Evolutionary conservation across 2,113 vertebrate species (phyloP).

Genomic region (Cyphomyrus discorhynchus): DNA sequence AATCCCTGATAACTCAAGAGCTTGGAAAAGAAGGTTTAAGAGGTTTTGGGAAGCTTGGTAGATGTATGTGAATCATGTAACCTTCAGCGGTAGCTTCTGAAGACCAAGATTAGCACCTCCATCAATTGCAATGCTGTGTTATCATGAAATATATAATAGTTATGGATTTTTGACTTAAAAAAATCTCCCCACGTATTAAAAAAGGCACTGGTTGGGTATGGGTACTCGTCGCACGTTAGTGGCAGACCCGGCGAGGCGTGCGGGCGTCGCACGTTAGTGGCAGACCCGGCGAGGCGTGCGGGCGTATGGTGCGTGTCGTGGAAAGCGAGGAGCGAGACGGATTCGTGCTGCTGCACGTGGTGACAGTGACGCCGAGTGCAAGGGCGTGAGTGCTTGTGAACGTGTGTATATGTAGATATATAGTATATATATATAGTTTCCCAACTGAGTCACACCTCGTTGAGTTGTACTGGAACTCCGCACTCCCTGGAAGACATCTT

Average conservation of each 20-base stretch:
- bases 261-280: slow-evolving; percentile 18
- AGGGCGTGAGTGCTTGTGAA: neutral
- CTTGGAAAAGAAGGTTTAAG: neutral
- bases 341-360: slow-evolving; percentile 1
- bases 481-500: neutral
- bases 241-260: slow-evolving; percentile 18
- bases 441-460: neutral
- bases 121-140: neutral
- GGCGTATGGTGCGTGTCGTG: slow-evolving; percentile 25
- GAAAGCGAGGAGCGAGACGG: slow-evolving; percentile 19
- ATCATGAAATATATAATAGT: neutral
- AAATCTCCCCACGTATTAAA: neutral
- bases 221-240: neutral
- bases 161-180: neutral
- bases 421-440: neutral
- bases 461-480: neutral
- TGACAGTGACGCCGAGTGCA: slow-evolving; percentile 14
- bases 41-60: neutral
- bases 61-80: neutral
- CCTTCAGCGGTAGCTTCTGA: neutral
- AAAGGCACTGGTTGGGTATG: neutral
- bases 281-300: slow-evolving; percentile 19
- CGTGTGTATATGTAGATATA: neutral
- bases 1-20: neutral
- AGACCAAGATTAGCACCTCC: neutral